These are phyloP conservation scores for Sinelater perroti DNA, from an alignment of 2,888 invertebrate genomes.

Conservation along the genomic window DNA sequence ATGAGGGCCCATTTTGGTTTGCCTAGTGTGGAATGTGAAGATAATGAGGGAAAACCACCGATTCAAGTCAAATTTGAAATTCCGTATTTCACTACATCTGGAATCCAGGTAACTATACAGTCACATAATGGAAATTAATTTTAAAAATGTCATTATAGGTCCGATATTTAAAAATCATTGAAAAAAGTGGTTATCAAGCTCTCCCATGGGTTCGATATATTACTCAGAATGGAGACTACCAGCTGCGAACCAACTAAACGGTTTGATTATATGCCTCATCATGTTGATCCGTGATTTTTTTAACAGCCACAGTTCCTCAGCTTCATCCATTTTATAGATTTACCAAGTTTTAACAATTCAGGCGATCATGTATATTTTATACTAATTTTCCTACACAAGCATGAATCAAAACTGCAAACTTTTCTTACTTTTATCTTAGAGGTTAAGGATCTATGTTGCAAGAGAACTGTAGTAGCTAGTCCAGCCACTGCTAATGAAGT, in stretches of 20 bases:
- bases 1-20: conserved; percentile 98
- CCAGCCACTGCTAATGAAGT: too few species aligned
- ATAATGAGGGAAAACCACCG: conserved; percentile 94
- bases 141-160: conserved; percentile 59
- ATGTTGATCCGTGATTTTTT: too few species aligned
- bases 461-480: too few species aligned
- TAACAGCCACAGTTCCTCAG: too few species aligned
- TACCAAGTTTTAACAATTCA: too few species aligned
- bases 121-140: conserved; percentile 11
- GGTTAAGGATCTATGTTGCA: too few species aligned
- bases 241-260: conserved; percentile 86
- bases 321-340: too few species aligned
- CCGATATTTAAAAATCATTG: conserved; percentile 96
- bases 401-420: too few species aligned
- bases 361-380: too few species aligned
- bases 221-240: conserved; percentile 99
- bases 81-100: conserved; percentile 98
- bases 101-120: conserved; percentile 82
- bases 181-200: conserved; percentile 98
- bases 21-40: conserved; percentile 94
- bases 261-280: too few species aligned
- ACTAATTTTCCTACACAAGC: too few species aligned
- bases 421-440: too few species aligned
- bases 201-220: conserved; percentile 99
- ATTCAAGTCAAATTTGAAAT: conserved; percentile 99